Evolutionary conservation across 1,140 invertebrate species (phyloP).

Genomic region (Protaetia brevitarsis): DNA sequence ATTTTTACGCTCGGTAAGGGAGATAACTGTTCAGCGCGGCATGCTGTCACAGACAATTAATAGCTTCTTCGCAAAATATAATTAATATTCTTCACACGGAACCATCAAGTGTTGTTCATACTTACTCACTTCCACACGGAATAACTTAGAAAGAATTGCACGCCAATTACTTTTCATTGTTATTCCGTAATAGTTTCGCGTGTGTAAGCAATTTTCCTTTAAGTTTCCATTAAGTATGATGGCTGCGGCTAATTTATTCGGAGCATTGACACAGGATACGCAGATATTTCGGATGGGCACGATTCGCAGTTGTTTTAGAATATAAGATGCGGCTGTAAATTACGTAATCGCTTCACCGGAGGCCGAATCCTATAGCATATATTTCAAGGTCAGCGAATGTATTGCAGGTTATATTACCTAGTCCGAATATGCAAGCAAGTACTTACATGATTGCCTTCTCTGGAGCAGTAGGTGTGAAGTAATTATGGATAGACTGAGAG

Average conservation of each 20-base stretch:
- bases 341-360: slow-evolving; percentile 1
- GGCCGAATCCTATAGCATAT: not conserved
- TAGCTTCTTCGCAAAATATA: too few relatives aligned
- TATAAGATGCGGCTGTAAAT: not conserved
- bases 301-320: not conserved
- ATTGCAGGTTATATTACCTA: not conserved
- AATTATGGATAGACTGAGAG: too few relatives aligned
- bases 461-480: too few relatives aligned
- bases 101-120: not conserved
- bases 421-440: not conserved
- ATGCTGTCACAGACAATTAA: too few relatives aligned
- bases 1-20: not conserved
- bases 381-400: slow-evolving; percentile 12
- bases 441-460: not conserved
- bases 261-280: not conserved
- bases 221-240: not conserved
- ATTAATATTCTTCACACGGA: not conserved
- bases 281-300: not conserved
- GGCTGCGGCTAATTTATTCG: not conserved
- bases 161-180: not conserved
- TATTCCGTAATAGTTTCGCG: not conserved
- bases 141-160: not conserved
- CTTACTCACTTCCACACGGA: not conserved
- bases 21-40: not conserved
- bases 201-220: not conserved